phyloP scores from a whole-genome alignment of 1,140 invertebrate species.

The Zaprionus camerounensis region DNA sequence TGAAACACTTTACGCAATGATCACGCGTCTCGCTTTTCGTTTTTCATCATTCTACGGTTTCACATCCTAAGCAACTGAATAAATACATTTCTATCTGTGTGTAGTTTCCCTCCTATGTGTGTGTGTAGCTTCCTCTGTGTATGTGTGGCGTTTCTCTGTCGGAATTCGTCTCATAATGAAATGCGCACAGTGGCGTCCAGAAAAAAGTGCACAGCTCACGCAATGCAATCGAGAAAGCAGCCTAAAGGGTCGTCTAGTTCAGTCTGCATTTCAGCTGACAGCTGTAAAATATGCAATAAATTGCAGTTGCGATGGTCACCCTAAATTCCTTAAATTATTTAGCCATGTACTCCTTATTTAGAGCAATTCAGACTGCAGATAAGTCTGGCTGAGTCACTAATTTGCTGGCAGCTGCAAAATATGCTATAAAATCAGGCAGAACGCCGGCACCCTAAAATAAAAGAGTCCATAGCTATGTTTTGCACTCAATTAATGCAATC shows the following conservation, averaged over 20 bases:
- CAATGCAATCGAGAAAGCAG: not conserved
- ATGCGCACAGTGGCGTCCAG: constrained; percentile 36
- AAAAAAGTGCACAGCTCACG: constrained; percentile 5
- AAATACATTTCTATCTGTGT: constrained; percentile 19
- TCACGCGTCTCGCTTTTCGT: constrained; percentile 68
- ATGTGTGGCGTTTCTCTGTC: constrained; percentile 7
- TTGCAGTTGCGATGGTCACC: not conserved
- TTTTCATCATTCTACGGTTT: constrained; percentile 76
- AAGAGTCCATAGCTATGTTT: not conserved
- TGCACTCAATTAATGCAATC: not conserved
- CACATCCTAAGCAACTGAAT: constrained; percentile 61
- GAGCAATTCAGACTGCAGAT: not conserved
- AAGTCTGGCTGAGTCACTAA: not conserved
- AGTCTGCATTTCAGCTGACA: not conserved
- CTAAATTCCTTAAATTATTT: not conserved
- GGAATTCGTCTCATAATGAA: constrained; percentile 7
- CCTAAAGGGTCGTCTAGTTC: too few species aligned
- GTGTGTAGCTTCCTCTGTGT: constrained; percentile 5
- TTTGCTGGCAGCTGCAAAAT: not conserved
- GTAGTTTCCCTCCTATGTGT: not conserved
- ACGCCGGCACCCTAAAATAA: not conserved
- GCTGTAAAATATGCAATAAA: not conserved
- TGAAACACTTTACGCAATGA: constrained; percentile 78
- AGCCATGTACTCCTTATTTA: not conserved
- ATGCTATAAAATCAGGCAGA: not conserved